Conservation (phyloP, 2,888 invertebrate genomes). For the Acleris holmiana region DNA sequence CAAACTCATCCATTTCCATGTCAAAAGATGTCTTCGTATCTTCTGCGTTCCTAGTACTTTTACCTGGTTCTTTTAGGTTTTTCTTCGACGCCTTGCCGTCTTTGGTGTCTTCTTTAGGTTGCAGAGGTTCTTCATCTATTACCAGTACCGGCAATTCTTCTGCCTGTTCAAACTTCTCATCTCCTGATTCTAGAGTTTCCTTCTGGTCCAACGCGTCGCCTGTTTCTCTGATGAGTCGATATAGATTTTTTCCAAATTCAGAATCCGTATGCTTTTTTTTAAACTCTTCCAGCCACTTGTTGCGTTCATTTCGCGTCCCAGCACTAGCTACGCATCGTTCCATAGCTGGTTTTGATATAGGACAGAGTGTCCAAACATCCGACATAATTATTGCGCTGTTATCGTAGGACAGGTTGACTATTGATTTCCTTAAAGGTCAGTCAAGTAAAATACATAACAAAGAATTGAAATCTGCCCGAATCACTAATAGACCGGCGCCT, state of each 20-base stretch:
- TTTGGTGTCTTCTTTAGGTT: too few relatives aligned
- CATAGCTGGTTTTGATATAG: slow-evolving; percentile 43
- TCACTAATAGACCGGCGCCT: slow-evolving; percentile 9
- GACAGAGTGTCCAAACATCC: slow-evolving; percentile 56
- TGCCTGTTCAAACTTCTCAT: too few relatives aligned
- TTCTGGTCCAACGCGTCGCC: slow-evolving; percentile 14
- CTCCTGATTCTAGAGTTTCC: slow-evolving; percentile 19
- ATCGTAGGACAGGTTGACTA: background rate
- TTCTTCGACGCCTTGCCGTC: background rate
- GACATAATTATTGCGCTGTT: slow-evolving; percentile 49
- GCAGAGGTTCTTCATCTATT: too few relatives aligned
- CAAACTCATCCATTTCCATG: slow-evolving; percentile 35
- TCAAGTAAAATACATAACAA: slow-evolving; percentile 1
- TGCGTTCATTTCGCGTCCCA: slow-evolving; percentile 44
- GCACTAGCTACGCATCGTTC: slow-evolving; percentile 49
- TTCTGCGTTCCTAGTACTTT: background rate
- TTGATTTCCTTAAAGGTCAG: slow-evolving; percentile 21
- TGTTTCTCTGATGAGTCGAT: slow-evolving; percentile 23
- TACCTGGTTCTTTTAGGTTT: background rate
- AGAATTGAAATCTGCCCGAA: background rate
- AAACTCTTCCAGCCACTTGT: slow-evolving; percentile 57
- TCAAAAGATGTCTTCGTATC: too few relatives aligned
- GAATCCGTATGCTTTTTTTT: slow-evolving; percentile 41
- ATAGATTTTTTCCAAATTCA: slow-evolving; percentile 25
- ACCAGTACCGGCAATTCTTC: too few relatives aligned